Percentiles rank a stretch among this genome's conserved stretches.
phyloP scores from a whole-genome alignment of 2,797 vertebrate genomes.

The Halcyon chelicuti region DNA sequence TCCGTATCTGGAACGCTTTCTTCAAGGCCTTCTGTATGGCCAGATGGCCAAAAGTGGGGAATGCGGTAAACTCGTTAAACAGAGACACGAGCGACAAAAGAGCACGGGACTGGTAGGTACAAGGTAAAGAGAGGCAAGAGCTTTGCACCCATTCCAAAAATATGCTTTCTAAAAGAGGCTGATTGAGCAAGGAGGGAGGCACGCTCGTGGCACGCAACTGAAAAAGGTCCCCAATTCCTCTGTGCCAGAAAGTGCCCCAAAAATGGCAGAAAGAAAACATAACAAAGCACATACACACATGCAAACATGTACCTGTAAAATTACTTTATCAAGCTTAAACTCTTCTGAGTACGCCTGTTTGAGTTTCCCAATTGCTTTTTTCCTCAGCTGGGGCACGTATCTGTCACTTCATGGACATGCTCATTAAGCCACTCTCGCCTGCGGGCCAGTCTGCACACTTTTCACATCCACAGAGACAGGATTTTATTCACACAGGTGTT shows the following conservation, averaged over 20 bases:
- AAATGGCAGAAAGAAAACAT: neutral
- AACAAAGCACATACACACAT: neutral
- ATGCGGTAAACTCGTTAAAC: constrained; percentile 28
- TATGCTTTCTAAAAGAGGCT: neutral
- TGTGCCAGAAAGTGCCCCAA: neutral
- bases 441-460: neutral
- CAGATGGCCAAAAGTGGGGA: constrained; percentile 70
- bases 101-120: neutral
- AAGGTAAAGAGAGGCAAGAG: constrained; percentile 16
- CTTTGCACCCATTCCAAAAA: neutral
- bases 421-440: neutral
- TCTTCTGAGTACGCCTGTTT: neutral
- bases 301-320: neutral
- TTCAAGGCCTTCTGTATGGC: constrained; percentile 69
- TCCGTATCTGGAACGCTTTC: constrained; percentile 56
- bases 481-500: neutral
- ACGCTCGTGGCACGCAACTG: rapidly evolving
- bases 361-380: neutral
- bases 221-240: neutral
- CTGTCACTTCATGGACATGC: neutral
- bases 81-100: constrained; percentile 19
- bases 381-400: neutral
- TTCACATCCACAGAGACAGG: neutral
- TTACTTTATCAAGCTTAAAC: neutral
- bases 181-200: neutral